Conservation (phyloP, 1,140 invertebrate species). For the Eciton burchellii region DNA sequence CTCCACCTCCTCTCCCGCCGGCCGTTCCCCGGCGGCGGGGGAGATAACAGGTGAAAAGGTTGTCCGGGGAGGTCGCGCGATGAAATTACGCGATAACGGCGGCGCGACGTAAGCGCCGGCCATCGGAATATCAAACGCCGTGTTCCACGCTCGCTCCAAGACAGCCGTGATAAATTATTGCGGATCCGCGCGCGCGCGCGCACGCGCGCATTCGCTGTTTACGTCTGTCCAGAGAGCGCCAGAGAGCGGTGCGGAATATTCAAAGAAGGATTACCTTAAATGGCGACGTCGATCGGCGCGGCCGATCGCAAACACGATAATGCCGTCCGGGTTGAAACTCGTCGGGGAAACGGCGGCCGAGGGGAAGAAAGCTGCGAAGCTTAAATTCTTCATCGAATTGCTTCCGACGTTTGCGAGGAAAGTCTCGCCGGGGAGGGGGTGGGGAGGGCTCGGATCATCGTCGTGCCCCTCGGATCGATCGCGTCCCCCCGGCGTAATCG, state of each 20-base stretch:
- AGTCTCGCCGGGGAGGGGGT: slow-evolving; percentile 24
- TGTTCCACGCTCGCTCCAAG: slow-evolving; percentile 4
- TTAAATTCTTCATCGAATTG: slow-evolving; percentile 43
- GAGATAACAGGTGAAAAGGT: slow-evolving; percentile 34
- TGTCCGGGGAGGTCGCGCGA: not conserved
- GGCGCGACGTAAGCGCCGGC: slow-evolving; percentile 17
- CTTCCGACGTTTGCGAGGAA: slow-evolving; percentile 38
- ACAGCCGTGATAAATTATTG: slow-evolving; percentile 42
- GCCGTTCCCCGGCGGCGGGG: too few relatives aligned
- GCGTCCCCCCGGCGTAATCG: slow-evolving; percentile 31
- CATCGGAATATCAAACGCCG: slow-evolving; percentile 41
- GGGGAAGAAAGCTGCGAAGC: not conserved
- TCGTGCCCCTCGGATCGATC: slow-evolving; percentile 47
- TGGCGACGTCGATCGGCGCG: not conserved
- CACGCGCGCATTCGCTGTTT: too few relatives aligned
- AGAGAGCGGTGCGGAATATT: not conserved
- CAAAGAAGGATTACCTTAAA: slow-evolving; percentile 14
- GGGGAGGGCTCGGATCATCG: slow-evolving; percentile 40
- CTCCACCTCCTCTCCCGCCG: too few relatives aligned
- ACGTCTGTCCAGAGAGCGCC: too few relatives aligned
- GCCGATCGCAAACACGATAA: not conserved
- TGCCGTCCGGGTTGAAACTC: slow-evolving; percentile 11
- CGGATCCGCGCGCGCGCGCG: not conserved
- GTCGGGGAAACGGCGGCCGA: not conserved
- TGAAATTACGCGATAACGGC: slow-evolving; percentile 43